phyloP scores from a whole-genome alignment of 1,140 invertebrate genomes.

The Drosophila burlai region DNA sequence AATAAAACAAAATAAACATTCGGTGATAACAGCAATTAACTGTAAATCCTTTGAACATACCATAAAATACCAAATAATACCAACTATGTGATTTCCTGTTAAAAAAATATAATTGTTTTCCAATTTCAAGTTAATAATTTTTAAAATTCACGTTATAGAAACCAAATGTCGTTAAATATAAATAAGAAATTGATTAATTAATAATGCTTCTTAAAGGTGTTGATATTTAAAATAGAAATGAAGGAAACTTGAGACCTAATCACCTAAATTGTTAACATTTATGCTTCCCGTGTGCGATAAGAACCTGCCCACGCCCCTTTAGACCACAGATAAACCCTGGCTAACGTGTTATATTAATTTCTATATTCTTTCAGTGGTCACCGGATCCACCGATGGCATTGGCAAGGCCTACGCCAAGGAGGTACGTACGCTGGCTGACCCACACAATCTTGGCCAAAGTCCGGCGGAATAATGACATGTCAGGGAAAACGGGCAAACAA shows the following conservation, averaged over 20 bases:
- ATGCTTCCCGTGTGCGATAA: conserved; percentile 42
- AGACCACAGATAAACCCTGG: conserved; percentile 15
- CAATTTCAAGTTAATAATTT: background rate
- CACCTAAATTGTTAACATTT: conserved; percentile 1
- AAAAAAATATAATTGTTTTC: background rate
- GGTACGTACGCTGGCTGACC: conserved; percentile 85
- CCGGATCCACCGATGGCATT: conserved; percentile 96
- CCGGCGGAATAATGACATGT: conserved; percentile 12
- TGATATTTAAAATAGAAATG: background rate
- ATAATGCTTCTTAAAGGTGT: background rate
- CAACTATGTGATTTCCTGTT: background rate
- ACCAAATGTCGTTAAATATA: background rate
- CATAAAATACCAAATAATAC: background rate
- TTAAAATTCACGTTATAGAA: background rate
- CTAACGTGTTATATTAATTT: conserved; percentile 46
- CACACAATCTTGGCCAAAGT: conserved; percentile 26
- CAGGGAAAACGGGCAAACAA: conserved; percentile 15
- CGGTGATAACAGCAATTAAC: background rate
- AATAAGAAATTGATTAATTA: background rate
- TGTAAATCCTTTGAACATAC: background rate
- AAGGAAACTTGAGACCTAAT: background rate
- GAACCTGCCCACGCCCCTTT: conserved; percentile 2
- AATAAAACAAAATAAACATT: background rate
- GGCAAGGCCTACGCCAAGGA: conserved; percentile 95
- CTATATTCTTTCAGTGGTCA: conserved; percentile 90